A percentile compares a stretch with the other conserved stretches of the same genome.
Conservation (phyloP, 2,888 invertebrate species). For the Abrostola tripartita region DNA sequence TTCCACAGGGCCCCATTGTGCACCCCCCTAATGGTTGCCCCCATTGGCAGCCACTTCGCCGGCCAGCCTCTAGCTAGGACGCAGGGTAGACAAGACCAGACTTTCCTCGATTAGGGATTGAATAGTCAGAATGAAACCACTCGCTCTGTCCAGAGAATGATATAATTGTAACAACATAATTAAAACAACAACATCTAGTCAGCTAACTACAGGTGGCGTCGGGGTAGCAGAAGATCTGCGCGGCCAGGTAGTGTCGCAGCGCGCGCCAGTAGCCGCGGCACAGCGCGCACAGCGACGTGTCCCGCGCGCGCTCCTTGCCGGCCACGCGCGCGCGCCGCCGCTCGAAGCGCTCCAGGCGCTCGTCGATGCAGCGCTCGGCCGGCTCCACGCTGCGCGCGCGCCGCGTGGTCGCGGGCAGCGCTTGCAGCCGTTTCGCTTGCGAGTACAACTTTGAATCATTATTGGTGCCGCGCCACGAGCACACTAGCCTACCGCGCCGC, state of each 20-base stretch:
- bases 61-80: no score
- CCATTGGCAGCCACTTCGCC: no score
- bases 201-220: conserved; percentile 25
- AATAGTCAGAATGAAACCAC: conserved; percentile 1
- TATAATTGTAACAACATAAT: conserved; percentile 42
- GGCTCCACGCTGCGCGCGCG: conserved; percentile 44
- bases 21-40: no score
- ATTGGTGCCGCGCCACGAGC: neutral
- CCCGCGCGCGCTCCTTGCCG: conserved; percentile 19
- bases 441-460: conserved; percentile 67
- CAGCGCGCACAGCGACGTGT: conserved; percentile 66
- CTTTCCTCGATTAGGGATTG: no score
- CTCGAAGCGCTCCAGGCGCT: conserved; percentile 17
- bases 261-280: conserved; percentile 76
- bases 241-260: conserved; percentile 64
- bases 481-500: neutral
- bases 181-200: conserved; percentile 24
- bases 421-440: conserved; percentile 72
- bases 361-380: conserved; percentile 29
- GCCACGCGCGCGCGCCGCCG: conserved; percentile 32
- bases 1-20: no score
- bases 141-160: conserved; percentile 17
- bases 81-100: no score
- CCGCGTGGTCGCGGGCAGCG: conserved; percentile 46
- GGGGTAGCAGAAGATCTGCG: conserved; percentile 55